Conservation (phyloP, 2,888 invertebrate species). For the Calameuta pallipes region DNA sequence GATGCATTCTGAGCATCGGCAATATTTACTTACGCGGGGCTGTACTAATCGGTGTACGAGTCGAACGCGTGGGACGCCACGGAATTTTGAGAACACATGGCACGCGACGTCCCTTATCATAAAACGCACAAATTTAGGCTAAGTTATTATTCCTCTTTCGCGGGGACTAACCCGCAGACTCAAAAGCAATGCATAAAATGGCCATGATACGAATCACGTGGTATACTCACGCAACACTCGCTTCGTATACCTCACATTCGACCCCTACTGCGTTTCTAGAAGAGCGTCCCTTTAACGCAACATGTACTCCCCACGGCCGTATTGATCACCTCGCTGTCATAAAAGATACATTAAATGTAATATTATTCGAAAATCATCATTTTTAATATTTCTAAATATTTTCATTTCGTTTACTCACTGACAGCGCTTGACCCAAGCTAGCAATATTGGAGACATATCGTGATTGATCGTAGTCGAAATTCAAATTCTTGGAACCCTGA, state of each 20-base stretch:
- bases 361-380: not conserved
- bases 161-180: not conserved
- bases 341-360: not conserved
- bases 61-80: not conserved
- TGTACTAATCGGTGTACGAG: not conserved
- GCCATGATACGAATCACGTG: not conserved
- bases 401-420: conserved; percentile 39
- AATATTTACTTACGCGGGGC: not conserved
- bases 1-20: not conserved
- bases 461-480: conserved; percentile 45
- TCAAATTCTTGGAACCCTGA: conserved; percentile 41
- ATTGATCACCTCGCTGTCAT: conserved; percentile 37
- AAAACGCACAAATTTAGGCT: not conserved
- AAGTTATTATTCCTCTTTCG: not conserved
- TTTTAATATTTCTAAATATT: not conserved
- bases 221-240: not conserved
- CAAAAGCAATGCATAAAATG: not conserved
- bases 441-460: conserved; percentile 46
- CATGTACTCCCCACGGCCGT: conserved; percentile 39
- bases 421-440: conserved; percentile 41
- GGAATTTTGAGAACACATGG: not conserved
- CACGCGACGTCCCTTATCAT: not conserved
- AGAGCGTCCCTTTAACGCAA: conserved; percentile 33
- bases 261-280: not conserved
- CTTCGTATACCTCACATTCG: not conserved